phyloP scores from a whole-genome alignment of 2,888 invertebrate genomes.

The Hetaerina titia region DNA sequence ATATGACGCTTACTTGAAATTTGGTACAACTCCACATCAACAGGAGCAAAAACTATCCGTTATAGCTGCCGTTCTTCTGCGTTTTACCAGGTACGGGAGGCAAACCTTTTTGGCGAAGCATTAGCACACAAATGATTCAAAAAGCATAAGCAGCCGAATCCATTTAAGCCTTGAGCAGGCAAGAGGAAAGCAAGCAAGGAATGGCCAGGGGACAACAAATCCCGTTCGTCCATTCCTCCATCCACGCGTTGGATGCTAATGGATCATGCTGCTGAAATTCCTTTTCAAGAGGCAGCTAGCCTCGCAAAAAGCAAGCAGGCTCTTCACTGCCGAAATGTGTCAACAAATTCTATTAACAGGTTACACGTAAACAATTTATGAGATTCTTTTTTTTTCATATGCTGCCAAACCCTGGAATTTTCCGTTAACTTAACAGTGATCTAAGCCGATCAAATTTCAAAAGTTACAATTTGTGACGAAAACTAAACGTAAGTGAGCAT shows the following conservation, averaged over 20 bases:
- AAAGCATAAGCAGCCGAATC: conserved; percentile 8
- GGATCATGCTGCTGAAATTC: neutral
- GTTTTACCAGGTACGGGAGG: neutral
- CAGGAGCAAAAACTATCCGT: neutral
- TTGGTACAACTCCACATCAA: too few species aligned
- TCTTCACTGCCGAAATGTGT: neutral
- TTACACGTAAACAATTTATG: too few species aligned
- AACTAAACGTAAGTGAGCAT: too few species aligned
- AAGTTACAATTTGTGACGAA: too few species aligned
- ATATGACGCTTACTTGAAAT: too few species aligned
- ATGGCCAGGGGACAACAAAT: neutral
- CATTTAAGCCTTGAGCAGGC: neutral
- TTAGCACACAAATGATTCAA: neutral
- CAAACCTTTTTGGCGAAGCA: neutral
- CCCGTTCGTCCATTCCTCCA: neutral
- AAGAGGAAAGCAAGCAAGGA: neutral
- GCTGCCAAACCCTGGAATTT: neutral
- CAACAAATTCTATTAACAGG: neutral
- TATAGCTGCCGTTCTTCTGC: neutral
- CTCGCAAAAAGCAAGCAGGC: neutral
- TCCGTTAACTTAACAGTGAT: too few species aligned
- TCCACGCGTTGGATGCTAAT: neutral
- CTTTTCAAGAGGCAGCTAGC: neutral
- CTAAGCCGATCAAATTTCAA: too few species aligned
- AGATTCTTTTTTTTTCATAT: neutral